phyloP scores from a whole-genome alignment of 1,140 invertebrate genomes.

The Onthophagus taurus region DNA sequence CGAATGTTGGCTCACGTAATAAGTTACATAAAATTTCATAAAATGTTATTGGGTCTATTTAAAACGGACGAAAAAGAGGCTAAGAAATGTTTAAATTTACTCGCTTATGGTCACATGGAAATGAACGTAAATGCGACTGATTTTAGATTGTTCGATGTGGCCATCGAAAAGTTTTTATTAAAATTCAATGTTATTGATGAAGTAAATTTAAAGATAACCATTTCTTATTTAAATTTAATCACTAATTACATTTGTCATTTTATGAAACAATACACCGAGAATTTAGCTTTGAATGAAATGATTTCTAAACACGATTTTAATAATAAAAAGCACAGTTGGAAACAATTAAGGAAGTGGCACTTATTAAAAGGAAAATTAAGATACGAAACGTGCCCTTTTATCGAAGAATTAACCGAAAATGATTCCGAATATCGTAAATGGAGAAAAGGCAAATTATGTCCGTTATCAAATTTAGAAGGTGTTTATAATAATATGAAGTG shows the following conservation, averaged over 20 bases:
- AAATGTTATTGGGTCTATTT: background rate
- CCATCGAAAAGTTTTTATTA: slow-evolving; percentile 7
- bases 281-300: slow-evolving; percentile 6
- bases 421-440: background rate
- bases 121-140: slow-evolving; percentile 8
- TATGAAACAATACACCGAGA: slow-evolving; percentile 2
- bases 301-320: too few species aligned
- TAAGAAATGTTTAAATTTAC: slow-evolving; percentile 1
- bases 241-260: slow-evolving; percentile 6
- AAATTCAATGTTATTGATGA: slow-evolving; percentile 5
- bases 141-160: slow-evolving; percentile 6
- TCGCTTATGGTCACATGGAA: slow-evolving; percentile 3
- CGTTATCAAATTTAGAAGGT: background rate
- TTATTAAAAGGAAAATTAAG: background rate
- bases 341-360: slow-evolving; percentile 4
- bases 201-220: background rate
- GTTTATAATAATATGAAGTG: slow-evolving; percentile 8
- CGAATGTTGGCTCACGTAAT: slow-evolving; percentile 4
- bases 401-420: slow-evolving; percentile 5
- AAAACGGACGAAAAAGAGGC: slow-evolving; percentile 3
- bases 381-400: slow-evolving; percentile 5
- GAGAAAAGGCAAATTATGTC: slow-evolving; percentile 1
- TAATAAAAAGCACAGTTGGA: too few species aligned
- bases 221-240: slow-evolving; percentile 4
- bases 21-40: slow-evolving; percentile 5